These are phyloP conservation scores for Jacana jacana DNA, from an alignment of 2,113 vertebrate species.

Conservation along the genomic window DNA sequence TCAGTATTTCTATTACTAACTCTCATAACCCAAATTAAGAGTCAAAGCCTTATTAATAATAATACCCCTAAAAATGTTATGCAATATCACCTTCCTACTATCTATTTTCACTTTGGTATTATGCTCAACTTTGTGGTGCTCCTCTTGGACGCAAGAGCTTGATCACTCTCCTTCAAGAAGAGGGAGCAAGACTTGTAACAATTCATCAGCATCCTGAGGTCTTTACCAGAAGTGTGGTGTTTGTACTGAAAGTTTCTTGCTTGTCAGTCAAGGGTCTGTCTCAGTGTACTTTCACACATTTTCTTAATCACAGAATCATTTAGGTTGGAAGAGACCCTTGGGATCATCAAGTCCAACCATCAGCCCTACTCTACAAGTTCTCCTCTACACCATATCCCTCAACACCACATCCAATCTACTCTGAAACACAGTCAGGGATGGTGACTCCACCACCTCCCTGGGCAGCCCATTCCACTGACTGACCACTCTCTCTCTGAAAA, in stretches of 20 bases:
- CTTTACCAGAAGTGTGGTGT: accelerated
- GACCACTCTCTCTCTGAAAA: no score
- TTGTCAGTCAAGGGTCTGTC: background rate
- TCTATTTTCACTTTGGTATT: background rate
- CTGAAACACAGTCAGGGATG: no score
- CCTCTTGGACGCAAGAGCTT: background rate
- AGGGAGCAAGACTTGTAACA: background rate
- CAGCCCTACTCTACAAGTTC: no score
- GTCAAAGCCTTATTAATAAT: background rate
- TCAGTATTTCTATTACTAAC: background rate
- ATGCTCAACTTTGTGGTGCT: background rate
- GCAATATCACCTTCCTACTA: accelerated
- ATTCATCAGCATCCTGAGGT: background rate
- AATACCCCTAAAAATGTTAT: background rate
- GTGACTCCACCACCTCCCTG: no score
- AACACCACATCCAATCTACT: no score
- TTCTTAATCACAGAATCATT: background rate
- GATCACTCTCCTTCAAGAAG: background rate
- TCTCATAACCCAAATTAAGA: background rate
- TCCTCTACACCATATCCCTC: no score
- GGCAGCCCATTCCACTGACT: no score
- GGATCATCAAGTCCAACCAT: no score
- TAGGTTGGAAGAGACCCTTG: no score
- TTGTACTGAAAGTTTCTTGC: background rate
- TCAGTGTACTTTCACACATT: background rate